Base-by-base conservation (phyloP, 1,140 invertebrate species). In the Cydia strobilella region DNA sequence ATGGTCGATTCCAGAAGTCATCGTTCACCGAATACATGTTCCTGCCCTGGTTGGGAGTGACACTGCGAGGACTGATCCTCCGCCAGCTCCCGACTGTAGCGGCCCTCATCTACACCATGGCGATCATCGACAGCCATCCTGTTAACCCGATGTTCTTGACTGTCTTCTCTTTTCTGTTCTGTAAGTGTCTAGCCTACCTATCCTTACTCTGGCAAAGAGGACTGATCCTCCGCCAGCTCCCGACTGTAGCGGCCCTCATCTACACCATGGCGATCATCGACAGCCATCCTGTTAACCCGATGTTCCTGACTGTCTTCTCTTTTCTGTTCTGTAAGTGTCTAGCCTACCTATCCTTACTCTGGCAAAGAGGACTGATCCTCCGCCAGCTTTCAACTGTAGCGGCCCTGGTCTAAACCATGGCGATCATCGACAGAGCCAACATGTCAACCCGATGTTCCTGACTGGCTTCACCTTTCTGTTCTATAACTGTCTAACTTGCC, bases 11-110 rank as follows among this genome's bases (percentile, higher is more conserved):
- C 7, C 75, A 91, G 89, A 77, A 81, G 6, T 84, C 87, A 13
- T 87, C 87, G 13, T 74, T 87, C 3, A 88, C 87, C n/a, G 89
- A 91, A 74, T 90, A 91, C 31, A 71, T 90, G 15, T 92, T 85
- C 74, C 76, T 91, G 59, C 89, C 90, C 0, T 91, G 90, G 88
- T 74, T 92, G 66, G 90, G 90, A 0, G 85, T 82, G 0, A 82
- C 84, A 3, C 78, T 91, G 0, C 85, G 89, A 3, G 90, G 88
- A 0, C 71, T 92, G 48, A 79, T 87, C 20, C 27, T 88, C 2
- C 80, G 90, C 3, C 90, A 92, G 62, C 87, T 80, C 2, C 88
- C 90, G 0, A 91, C 90, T 0, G 87, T 80, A 5, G 84, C 78
- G 3, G 90, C 90, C 1, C 77, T 92, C 2, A 35, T 91, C 0